phyloP scores from a whole-genome alignment of 2,113 vertebrate species.

The Columba livia region DNA sequence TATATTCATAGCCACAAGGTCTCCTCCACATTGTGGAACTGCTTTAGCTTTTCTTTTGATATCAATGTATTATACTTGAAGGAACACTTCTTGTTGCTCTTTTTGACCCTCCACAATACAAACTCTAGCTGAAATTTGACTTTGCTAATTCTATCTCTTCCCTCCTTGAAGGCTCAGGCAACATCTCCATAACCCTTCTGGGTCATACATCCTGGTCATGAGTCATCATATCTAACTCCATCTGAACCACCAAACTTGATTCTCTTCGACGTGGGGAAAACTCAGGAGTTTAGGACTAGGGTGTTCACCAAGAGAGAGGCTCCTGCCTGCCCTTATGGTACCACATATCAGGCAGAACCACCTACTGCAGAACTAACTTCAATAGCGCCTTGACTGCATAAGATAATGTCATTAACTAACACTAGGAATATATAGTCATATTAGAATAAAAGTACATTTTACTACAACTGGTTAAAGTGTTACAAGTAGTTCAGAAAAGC shows the following conservation, averaged over 20 bases:
- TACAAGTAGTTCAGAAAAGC: neutral
- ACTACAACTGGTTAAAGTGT: neutral
- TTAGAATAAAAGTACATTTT: neutral
- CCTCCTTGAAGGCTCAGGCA: neutral
- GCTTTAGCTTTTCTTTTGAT: neutral
- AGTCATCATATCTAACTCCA: neutral
- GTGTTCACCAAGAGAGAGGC: neutral
- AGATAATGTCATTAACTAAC: neutral
- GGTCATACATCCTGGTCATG: neutral
- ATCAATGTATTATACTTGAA: neutral
- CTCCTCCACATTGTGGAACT: neutral
- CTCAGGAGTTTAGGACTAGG: neutral
- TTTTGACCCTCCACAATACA: neutral
- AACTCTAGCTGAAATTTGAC: neutral
- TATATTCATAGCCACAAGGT: neutral
- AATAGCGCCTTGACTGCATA: neutral
- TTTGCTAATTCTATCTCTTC: neutral
- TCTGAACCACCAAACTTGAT: neutral
- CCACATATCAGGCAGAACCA: neutral
- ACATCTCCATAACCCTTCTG: neutral
- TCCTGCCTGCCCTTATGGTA: neutral
- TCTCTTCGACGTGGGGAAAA: neutral
- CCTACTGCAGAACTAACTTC: neutral
- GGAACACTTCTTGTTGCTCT: neutral
- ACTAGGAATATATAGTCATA: neutral